Evolutionary conservation across 2,113 vertebrate genomes (phyloP), one percentile per base, ranked within the genome.

Genomic region (Proterorhinus semilunaris): DNA sequence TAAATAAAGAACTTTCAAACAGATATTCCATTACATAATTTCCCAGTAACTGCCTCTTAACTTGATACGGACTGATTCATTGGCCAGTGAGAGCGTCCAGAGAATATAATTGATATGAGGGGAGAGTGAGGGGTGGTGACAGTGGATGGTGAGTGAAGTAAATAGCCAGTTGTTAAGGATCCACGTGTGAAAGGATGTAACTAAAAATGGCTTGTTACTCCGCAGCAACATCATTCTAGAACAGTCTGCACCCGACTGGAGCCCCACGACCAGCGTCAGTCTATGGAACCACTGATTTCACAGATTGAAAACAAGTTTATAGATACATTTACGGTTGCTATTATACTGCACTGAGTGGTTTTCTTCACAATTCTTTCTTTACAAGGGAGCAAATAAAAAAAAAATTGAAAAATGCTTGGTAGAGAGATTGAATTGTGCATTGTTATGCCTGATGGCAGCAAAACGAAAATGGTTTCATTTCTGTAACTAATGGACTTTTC

Each of bases 151-250:
- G 75, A 57, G 27, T 45, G 64, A 44, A 66, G 50, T 75, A 78
- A 52, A 61, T 54, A 62, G 42, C 53, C 75, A 70, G 80, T 79
- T 74, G 72, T 59, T 70, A 79, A 72, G 71, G 81, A 87, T 89
- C 79, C 49, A 61, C 10, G 10, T 81, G 79, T 78, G 84, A 85
- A 86, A 5, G 27, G 27, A 71, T 68, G 78, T 81, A 88, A 90
- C 69, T 72, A 46, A 86, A 83, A 75, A 66, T 80, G 48, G 10
- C 68, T 61, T 61, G 66, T 71, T 76, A 52, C 61, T 50, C 75
- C 57, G 62, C 16, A 53, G 52, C 68, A 42, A 12, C 42, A 57
- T 74, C 81, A n/a, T 78, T 89, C 79, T 72, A 83, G 81, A 88
- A 80, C 42, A 10, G 16, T 82, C 80, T 44, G 7, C 42, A 69